These are phyloP conservation scores for Epizoanthus stellaris DNA, from an alignment of 92 coral and sea anemone species.

Conservation along the genomic window DNA sequence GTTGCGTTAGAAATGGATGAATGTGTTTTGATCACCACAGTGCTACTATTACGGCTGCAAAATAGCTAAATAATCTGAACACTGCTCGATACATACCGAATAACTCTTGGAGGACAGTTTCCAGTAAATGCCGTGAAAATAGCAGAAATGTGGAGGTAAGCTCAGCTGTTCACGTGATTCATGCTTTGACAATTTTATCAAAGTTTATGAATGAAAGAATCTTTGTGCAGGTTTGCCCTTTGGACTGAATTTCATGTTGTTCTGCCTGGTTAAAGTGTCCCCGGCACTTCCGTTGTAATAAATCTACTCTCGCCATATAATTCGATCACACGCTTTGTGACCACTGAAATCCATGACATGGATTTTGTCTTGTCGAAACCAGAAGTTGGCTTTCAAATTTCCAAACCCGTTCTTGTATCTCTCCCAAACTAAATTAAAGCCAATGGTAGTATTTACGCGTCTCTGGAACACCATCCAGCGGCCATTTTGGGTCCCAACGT, in stretches of 20 bases:
- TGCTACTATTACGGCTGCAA: too few species aligned
- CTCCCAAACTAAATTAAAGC: background rate
- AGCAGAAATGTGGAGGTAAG: too few species aligned
- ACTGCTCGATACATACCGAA: too few species aligned
- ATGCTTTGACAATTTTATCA: too few species aligned
- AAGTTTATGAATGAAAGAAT: too few species aligned
- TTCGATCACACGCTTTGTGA: background rate
- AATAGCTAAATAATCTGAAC: too few species aligned
- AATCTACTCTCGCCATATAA: background rate
- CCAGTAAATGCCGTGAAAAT: too few species aligned
- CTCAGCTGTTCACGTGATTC: too few species aligned
- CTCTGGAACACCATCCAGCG: constrained; percentile 4
- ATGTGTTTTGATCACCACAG: too few species aligned
- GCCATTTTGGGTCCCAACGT: background rate
- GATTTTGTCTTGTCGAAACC: background rate
- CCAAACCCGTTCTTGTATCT: constrained; percentile 5
- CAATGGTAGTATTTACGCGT: background rate
- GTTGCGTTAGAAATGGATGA: too few species aligned
- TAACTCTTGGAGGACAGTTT: too few species aligned
- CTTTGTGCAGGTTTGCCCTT: too few species aligned
- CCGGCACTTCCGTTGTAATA: background rate
- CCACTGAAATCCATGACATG: background rate
- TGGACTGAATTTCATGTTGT: constrained; percentile 1
- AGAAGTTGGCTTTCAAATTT: background rate
- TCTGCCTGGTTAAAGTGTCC: background rate